Evolutionary conservation across 2,888 invertebrate genomes (phyloP).

Genomic region (Phyllotreta cruciferae): DNA sequence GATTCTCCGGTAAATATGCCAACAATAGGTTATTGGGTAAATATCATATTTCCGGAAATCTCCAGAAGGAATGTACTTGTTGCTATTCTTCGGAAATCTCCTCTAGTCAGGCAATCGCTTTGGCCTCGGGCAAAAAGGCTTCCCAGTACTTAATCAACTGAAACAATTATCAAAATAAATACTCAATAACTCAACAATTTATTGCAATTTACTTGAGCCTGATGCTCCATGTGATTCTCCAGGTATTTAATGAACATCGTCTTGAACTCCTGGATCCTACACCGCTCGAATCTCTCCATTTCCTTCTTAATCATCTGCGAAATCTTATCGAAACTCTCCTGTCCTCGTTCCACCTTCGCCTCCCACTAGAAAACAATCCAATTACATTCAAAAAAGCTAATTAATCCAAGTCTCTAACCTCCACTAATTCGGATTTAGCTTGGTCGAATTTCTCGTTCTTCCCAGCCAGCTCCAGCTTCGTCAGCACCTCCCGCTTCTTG

Average conservation of each 20-base stretch:
- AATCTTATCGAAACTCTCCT: conserved; percentile 95
- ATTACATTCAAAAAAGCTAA: conserved; percentile 5
- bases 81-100: conserved; percentile 58
- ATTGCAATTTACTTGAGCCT: conserved; percentile 77
- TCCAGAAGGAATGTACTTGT: conserved; percentile 59
- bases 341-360: conserved; percentile 93
- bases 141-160: conserved; percentile 96
- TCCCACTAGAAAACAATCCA: conserved; percentile 76
- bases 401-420: conserved; percentile 65
- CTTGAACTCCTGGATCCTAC: conserved; percentile 89
- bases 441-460: conserved; percentile 89
- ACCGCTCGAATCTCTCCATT: conserved; percentile 89
- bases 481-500: conserved; percentile 92
- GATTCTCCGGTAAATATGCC: conserved; percentile 5
- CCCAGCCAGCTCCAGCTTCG: conserved; percentile 88
- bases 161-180: conserved; percentile 42
- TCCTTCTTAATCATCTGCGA: conserved; percentile 94
- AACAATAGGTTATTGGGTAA: conserved; percentile 22
- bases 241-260: conserved; percentile 88
- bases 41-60: conserved; percentile 51
- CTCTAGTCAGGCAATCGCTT: conserved; percentile 81
- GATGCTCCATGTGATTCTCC: conserved; percentile 92
- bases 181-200: background rate
- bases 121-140: conserved; percentile 93
- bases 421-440: conserved; percentile 89